Conservation (phyloP, 1,140 invertebrate species). For the Drosophila pachea region DNA sequence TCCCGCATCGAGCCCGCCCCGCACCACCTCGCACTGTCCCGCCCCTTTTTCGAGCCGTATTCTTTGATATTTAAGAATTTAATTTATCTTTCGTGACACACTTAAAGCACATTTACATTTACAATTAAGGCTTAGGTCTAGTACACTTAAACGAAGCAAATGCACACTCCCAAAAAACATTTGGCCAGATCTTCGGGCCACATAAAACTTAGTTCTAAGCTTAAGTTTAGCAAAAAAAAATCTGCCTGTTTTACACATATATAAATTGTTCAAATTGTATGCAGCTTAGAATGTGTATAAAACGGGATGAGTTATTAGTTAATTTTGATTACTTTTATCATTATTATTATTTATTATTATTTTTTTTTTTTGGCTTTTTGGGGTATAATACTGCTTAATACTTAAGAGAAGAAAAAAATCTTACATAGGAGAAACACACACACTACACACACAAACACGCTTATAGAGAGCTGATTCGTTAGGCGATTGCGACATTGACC, state of each 20-base stretch:
- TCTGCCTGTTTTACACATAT: neutral
- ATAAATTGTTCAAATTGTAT: neutral
- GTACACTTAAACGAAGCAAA: conserved; percentile 10
- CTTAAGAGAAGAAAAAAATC: too few relatives aligned
- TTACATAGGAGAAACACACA: too few relatives aligned
- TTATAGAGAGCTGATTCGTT: conserved; percentile 2
- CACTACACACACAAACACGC: neutral
- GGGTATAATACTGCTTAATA: too few relatives aligned
- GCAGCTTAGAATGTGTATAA: too few relatives aligned
- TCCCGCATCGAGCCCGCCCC: too few relatives aligned
- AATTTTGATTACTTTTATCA: too few relatives aligned
- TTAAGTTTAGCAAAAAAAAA: neutral
- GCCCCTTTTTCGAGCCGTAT: neutral
- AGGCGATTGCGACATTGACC: conserved; percentile 6
- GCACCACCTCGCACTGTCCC: too few relatives aligned
- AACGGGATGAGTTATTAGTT: too few relatives aligned
- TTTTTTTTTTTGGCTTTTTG: too few relatives aligned
- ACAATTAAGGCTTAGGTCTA: conserved; percentile 37
- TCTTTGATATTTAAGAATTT: neutral
- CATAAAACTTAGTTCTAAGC: neutral
- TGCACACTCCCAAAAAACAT: conserved; percentile 1
- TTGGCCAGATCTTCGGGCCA: neutral
- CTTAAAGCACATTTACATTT: conserved; percentile 55
- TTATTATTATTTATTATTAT: too few relatives aligned
- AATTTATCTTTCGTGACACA: conserved; percentile 38